Percentiles rank a stretch among this genome's conserved stretches.
Evolutionary conservation across 2,113 vertebrate genomes (phyloP).

Genomic region (Cepphus grylle): DNA sequence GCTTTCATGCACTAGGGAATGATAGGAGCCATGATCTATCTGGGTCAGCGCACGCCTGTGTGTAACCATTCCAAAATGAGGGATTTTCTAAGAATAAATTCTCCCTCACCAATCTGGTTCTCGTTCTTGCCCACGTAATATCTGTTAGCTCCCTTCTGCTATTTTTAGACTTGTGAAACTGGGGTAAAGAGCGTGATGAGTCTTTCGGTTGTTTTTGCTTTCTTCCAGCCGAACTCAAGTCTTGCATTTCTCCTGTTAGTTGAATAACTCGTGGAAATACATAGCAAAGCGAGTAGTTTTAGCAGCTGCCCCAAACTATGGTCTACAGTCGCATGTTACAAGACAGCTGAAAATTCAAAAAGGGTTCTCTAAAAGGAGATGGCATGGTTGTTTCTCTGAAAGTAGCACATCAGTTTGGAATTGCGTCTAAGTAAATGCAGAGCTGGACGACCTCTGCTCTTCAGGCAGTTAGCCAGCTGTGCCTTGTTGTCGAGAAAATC

Average conservation of each 20-base stretch:
- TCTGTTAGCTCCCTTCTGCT: not conserved
- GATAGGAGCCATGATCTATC: conserved; percentile 30
- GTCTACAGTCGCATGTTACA: not conserved
- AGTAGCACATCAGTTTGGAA: not conserved
- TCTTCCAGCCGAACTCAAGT: not conserved
- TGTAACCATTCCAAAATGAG: not conserved
- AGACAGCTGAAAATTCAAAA: not conserved
- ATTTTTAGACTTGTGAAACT: conserved; percentile 20
- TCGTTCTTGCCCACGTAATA: conserved; percentile 14
- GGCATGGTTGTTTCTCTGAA: not conserved
- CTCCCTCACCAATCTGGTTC: not conserved
- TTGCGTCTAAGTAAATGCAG: not conserved
- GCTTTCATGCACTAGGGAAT: not conserved
- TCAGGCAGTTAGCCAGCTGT: not conserved
- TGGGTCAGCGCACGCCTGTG: conserved; percentile 15
- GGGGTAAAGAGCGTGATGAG: not conserved
- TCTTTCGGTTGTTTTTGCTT: conserved; percentile 6
- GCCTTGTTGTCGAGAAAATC: accelerated
- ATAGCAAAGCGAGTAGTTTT: not conserved
- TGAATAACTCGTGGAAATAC: not conserved
- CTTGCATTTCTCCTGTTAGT: not conserved
- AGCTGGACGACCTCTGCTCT: not conserved
- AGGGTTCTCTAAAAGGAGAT: not conserved
- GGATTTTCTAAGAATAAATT: conserved; percentile 41
- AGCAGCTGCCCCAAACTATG: not conserved